phyloP scores from a whole-genome alignment of 2,888 invertebrate genomes.

The Seira sanloemensis region DNA sequence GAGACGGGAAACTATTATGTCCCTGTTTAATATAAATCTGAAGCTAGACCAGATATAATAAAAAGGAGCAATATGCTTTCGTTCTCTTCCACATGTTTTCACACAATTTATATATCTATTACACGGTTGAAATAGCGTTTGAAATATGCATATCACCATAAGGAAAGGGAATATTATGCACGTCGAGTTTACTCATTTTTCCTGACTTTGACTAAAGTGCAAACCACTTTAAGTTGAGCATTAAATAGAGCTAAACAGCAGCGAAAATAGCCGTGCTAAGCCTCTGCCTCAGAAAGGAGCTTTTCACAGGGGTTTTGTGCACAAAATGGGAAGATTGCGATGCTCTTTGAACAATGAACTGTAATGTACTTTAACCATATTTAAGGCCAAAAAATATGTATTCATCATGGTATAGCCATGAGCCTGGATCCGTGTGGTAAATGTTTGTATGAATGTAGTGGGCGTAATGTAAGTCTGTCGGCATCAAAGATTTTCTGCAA shows the following conservation, averaged over 20 bases:
- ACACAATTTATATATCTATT: conserved; percentile 16
- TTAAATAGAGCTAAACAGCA: conserved; percentile 12
- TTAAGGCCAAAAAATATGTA: no score
- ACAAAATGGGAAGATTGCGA: background rate
- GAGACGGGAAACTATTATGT: conserved; percentile 15
- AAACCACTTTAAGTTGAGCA: conserved; percentile 7
- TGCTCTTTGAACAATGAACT: conserved; percentile 9
- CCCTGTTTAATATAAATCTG: conserved; percentile 40
- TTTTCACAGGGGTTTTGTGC: background rate
- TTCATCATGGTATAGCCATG: no score
- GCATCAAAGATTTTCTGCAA: no score
- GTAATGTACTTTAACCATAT: background rate
- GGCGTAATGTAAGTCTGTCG: no score
- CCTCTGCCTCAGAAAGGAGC: background rate
- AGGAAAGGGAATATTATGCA: background rate
- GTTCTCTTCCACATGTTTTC: background rate
- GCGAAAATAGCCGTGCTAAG: conserved; percentile 3
- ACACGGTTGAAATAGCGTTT: background rate
- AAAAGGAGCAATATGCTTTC: background rate
- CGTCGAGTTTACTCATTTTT: conserved; percentile 7
- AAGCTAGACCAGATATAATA: conserved; percentile 12
- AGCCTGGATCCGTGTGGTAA: no score
- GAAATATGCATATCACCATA: background rate
- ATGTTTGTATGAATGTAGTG: no score
- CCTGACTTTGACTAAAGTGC: conserved; percentile 4